Evolutionary conservation across 2,113 vertebrate species (phyloP).

Genomic region (Rattus rattus): DNA sequence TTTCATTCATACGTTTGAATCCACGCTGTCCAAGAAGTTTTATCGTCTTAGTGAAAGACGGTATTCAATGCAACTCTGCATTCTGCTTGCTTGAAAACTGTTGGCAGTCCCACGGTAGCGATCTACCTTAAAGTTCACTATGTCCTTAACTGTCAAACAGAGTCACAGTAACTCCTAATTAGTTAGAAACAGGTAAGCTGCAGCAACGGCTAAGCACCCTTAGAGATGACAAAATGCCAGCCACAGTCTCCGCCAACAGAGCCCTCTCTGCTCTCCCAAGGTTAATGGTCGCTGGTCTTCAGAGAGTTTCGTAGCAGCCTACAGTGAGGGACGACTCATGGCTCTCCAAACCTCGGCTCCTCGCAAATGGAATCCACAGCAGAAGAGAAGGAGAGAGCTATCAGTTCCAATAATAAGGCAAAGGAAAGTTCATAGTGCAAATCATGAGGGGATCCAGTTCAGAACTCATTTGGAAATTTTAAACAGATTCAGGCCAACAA

Average conservation of each 20-base stretch:
- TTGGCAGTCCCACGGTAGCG: constrained; percentile 70
- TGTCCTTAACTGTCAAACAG: constrained; percentile 83
- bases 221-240: not conserved
- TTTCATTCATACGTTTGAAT: constrained; percentile 45
- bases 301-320: constrained; percentile 41
- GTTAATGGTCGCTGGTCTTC: constrained; percentile 73
- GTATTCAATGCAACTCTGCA: constrained; percentile 52
- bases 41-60: constrained; percentile 53
- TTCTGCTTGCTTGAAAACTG: constrained; percentile 74
- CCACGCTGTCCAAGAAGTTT: constrained; percentile 29
- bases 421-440: not conserved
- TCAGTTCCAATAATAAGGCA: not conserved
- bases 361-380: not conserved
- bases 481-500: not conserved
- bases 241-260: not conserved
- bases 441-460: not conserved
- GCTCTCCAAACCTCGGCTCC: constrained; percentile 3
- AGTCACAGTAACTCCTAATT: constrained; percentile 83
- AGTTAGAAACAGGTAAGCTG: constrained; percentile 77
- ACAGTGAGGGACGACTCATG: not conserved
- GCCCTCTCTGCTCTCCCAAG: constrained; percentile 71
- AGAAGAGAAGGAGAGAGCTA: not conserved
- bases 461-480: not conserved
- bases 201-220: constrained; percentile 37
- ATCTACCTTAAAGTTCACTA: constrained; percentile 80